Evolutionary conservation across 2,113 vertebrate species (phyloP).

Genomic region (Puffinus mauretanicus): DNA sequence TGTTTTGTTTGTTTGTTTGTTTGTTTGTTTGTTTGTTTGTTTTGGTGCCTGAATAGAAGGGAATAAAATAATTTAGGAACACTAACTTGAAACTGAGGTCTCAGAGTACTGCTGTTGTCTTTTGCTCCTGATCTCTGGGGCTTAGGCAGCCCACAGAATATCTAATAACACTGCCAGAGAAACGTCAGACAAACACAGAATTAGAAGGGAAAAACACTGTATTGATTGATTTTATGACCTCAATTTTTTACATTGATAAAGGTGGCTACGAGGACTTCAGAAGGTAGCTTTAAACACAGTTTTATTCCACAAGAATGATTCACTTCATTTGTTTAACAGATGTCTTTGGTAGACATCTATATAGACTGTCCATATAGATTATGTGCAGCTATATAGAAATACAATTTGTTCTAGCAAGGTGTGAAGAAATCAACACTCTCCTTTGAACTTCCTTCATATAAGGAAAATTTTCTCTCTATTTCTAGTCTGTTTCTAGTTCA

Average conservation of each 20-base stretch:
- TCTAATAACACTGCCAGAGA: not conserved
- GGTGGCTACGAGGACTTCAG: not conserved
- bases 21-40: too few species aligned
- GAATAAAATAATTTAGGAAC: not conserved
- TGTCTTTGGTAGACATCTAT: not conserved
- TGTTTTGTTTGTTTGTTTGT: not conserved
- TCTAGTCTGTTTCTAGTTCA: constrained; percentile 22
- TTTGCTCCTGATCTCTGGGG: not conserved
- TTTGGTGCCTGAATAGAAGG: not conserved
- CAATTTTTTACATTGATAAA: not conserved
- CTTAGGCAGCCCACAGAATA: not conserved
- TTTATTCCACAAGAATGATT: not conserved
- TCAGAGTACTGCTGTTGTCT: not conserved
- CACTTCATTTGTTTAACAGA: not conserved
- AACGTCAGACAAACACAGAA: not conserved
- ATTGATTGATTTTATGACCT: not conserved
- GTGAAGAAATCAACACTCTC: not conserved
- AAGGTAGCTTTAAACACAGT: not conserved
- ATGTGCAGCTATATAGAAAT: not conserved
- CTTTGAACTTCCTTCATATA: not conserved
- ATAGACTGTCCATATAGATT: not conserved
- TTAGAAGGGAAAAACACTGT: not conserved
- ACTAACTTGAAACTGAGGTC: not conserved
- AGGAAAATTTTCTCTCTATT: not conserved
- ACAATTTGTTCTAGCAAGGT: not conserved